phyloP scores from a whole-genome alignment of 2,888 invertebrate genomes.

The Sabatieria punctata region DNA sequence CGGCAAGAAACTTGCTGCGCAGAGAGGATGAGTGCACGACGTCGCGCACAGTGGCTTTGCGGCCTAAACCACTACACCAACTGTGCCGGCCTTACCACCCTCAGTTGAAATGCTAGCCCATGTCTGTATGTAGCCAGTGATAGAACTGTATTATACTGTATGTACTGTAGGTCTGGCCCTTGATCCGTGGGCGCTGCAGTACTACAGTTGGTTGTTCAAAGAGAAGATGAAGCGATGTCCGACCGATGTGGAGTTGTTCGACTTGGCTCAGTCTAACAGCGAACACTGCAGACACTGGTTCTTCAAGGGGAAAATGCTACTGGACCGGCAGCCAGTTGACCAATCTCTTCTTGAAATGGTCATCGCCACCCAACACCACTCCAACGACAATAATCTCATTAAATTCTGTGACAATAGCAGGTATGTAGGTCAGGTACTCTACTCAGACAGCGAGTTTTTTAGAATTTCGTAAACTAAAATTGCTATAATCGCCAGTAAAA shows the following conservation, averaged over 20 bases:
- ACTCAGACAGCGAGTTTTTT: no score
- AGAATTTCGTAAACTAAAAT: no score
- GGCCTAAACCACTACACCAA: no score
- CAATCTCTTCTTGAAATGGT: slow-evolving; percentile 80
- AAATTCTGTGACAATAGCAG: slow-evolving; percentile 94
- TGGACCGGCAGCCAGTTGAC: slow-evolving; percentile 59
- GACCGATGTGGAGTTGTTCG: slow-evolving; percentile 91
- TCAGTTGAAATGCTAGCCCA: no score
- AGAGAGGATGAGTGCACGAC: no score
- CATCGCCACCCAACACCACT: slow-evolving; percentile 62
- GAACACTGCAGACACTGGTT: slow-evolving; percentile 99
- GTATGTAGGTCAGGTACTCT: no score
- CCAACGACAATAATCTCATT: slow-evolving; percentile 82
- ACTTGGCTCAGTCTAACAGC: slow-evolving; percentile 87
- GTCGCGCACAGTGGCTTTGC: no score
- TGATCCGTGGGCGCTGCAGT: slow-evolving; percentile 76
- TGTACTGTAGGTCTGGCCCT: slow-evolving; percentile 57
- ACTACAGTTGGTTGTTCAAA: slow-evolving; percentile 67
- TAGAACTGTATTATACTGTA: no score
- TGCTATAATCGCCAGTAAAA: no score
- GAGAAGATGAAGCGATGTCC: slow-evolving; percentile 70
- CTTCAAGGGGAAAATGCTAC: slow-evolving; percentile 60
- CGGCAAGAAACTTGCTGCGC: no score
- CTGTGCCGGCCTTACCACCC: no score
- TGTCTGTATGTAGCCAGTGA: no score